Percentiles rank a stretch among this genome's conserved stretches.
Conservation (phyloP, 2,113 vertebrate genomes). For the Toxotes jaculatrix region DNA sequence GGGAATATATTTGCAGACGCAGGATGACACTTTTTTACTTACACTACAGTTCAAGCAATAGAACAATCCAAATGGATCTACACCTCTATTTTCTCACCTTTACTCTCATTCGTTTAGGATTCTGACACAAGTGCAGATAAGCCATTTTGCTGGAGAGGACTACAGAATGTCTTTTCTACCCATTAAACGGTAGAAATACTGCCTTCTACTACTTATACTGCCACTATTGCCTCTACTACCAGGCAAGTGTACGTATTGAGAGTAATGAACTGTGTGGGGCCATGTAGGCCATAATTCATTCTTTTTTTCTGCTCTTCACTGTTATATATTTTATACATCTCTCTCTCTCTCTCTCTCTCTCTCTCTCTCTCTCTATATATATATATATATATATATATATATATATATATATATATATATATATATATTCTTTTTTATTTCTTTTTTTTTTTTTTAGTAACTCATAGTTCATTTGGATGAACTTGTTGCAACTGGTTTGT, state of each 20-base stretch:
- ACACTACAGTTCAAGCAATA: constrained; percentile 64
- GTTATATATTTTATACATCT: too few species aligned
- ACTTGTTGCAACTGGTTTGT: too few species aligned
- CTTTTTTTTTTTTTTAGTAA: too few species aligned
- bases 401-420: too few species aligned
- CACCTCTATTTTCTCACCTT: constrained; percentile 63
- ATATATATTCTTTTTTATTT: too few species aligned
- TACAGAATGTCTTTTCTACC: constrained; percentile 15
- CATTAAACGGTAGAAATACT: constrained; percentile 20
- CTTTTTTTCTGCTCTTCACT: neutral
- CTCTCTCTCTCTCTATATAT: too few species aligned
- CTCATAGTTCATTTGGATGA: too few species aligned
- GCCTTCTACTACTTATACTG: neutral
- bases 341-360: too few species aligned
- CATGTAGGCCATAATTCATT: neutral
- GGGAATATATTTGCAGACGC: constrained; percentile 71
- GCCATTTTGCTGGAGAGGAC: constrained; percentile 31
- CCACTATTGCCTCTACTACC: neutral
- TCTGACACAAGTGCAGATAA: constrained; percentile 45
- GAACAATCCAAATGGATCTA: constrained; percentile 51
- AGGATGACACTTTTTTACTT: constrained; percentile 72
- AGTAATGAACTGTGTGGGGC: constrained; percentile 1
- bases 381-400: too few species aligned
- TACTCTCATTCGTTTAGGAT: constrained; percentile 52
- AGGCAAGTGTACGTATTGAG: neutral